Percentiles rank a stretch among this genome's conserved stretches.
These are phyloP conservation scores for Synanthedon formicaeformis DNA, from an alignment of 2,888 invertebrate genomes.

Conservation along the genomic window DNA sequence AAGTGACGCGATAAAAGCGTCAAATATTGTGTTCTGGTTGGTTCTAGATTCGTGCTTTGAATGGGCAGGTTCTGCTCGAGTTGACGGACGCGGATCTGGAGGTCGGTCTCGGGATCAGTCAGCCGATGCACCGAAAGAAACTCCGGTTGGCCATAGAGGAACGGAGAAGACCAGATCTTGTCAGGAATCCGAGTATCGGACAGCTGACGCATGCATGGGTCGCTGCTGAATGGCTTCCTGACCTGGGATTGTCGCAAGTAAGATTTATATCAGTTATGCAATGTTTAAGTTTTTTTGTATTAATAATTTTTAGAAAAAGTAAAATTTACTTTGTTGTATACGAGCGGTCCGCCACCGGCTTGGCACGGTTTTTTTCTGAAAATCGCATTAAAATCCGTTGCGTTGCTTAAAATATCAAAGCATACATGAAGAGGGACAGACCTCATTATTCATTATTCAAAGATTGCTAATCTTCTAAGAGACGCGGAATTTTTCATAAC, in stretches of 20 bases:
- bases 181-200: constrained; percentile 88
- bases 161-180: constrained; percentile 86
- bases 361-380: too few relatives aligned
- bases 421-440: too few relatives aligned
- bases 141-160: constrained; percentile 93
- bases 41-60: constrained; percentile 77
- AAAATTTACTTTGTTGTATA: too few relatives aligned
- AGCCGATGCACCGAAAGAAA: constrained; percentile 94
- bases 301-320: neutral
- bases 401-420: too few relatives aligned
- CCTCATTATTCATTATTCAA: too few relatives aligned
- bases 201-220: constrained; percentile 94
- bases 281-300: neutral
- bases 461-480: too few relatives aligned
- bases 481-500: too few relatives aligned
- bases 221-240: constrained; percentile 92
- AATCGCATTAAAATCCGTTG: too few relatives aligned
- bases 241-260: constrained; percentile 87
- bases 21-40: constrained; percentile 72
- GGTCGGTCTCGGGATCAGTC: constrained; percentile 89
- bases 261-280: neutral
- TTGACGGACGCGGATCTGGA: constrained; percentile 92
- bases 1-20: constrained; percentile 62
- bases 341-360: too few relatives aligned
- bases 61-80: constrained; percentile 88